Percentiles rank a stretch among this genome's conserved stretches.
Evolutionary conservation across 2,113 vertebrate genomes (phyloP).

Genomic region (Arenaria interpres): DNA sequence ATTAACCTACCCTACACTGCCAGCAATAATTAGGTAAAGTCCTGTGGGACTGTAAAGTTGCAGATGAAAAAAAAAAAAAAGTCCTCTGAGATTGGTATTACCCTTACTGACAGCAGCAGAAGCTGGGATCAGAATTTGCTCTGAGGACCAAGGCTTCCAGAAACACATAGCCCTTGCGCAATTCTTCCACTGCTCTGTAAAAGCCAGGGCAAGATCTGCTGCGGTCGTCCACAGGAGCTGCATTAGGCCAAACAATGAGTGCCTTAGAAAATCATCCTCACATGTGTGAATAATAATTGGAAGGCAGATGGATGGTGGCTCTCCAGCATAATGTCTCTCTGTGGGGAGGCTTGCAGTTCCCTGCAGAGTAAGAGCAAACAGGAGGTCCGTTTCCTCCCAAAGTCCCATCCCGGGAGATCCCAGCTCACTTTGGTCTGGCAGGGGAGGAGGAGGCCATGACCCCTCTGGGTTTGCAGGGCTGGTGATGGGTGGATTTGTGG

Average conservation of each 20-base stretch:
- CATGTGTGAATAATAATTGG: background rate
- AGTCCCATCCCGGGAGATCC: background rate
- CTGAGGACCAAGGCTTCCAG: background rate
- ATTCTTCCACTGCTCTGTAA: background rate
- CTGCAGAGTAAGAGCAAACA: background rate
- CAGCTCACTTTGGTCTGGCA: background rate
- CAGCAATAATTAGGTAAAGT: background rate
- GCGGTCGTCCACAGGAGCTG: background rate
- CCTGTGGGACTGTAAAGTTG: background rate
- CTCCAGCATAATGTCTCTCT: background rate
- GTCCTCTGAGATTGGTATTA: background rate
- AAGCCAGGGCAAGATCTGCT: background rate
- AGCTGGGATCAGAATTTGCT: background rate
- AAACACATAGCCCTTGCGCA: background rate
- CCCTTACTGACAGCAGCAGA: background rate
- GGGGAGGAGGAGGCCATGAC: background rate
- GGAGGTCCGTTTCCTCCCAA: background rate
- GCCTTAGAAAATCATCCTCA: background rate
- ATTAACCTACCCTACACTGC: background rate
- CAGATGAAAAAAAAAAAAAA: background rate
- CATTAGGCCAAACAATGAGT: background rate
- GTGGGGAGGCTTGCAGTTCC: background rate
- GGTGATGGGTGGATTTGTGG: background rate
- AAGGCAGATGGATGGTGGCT: background rate
- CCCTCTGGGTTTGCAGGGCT: background rate